Percentiles rank a stretch among this genome's conserved stretches.
phyloP scores from a whole-genome alignment of 2,113 vertebrate genomes.

The Pan troglodytes region NHGRI_mPanTro3-v2.1_pri NC_072419.2:21641501-21642000 shows the following conservation, averaged over 20 bases:
- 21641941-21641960: slow-evolving; percentile 64
- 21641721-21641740: background rate
- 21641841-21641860: background rate
- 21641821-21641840: background rate
- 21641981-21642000: background rate
- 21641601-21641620: background rate
- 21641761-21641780: background rate
- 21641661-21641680: background rate
- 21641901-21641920: slow-evolving; percentile 32
- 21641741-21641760: background rate
- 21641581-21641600: background rate
- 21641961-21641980: slow-evolving; percentile 65
- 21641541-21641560: background rate
- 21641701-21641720: slow-evolving; percentile 42
- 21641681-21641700: slow-evolving; percentile 17
- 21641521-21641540: background rate
- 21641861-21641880: background rate
- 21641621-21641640: background rate
- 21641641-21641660: background rate
- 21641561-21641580: background rate
- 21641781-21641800: background rate
- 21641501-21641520: background rate
- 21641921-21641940: slow-evolving; percentile 71
- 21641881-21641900: slow-evolving; percentile 2
- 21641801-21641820: background rate